Evolutionary conservation across 2,797 vertebrate species (phyloP).

Genomic region (Florisuga fusca): DNA sequence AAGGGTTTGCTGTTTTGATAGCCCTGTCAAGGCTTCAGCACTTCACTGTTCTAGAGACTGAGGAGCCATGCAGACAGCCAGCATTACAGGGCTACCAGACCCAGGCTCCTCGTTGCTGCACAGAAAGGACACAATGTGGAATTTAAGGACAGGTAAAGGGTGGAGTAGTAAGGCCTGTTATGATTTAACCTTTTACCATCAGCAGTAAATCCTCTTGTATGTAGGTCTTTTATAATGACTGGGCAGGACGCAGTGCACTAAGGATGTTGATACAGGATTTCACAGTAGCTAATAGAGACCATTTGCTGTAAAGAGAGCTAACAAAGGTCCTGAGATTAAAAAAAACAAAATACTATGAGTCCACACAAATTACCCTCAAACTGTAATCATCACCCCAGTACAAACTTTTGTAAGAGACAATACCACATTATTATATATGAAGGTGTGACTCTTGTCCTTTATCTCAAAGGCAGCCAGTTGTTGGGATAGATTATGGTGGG

Average conservation of each 20-base stretch:
- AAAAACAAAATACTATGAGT: neutral
- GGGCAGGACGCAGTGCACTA: neutral
- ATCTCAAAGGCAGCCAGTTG: neutral
- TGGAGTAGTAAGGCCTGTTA: neutral
- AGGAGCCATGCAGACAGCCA: neutral
- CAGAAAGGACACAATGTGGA: neutral
- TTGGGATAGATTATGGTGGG: neutral
- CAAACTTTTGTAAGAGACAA: neutral
- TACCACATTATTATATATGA: neutral
- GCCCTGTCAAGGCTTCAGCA: neutral
- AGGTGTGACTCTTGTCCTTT: neutral
- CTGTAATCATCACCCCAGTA: neutral
- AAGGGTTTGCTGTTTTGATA: conserved; percentile 12
- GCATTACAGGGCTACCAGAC: neutral
- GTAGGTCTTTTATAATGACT: neutral
- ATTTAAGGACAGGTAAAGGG: neutral
- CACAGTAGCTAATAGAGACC: conserved; percentile 40
- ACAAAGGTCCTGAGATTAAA: neutral
- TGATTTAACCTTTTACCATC: conserved; percentile 18
- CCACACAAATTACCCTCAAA: conserved; percentile 28
- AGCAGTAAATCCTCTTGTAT: neutral
- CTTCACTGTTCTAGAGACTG: neutral
- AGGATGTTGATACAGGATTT: conserved; percentile 6
- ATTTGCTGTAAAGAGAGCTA: conserved; percentile 9
- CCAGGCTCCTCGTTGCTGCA: neutral